phyloP scores from a whole-genome alignment of 1,140 invertebrate species.

The Caerostris darwini region DNA sequence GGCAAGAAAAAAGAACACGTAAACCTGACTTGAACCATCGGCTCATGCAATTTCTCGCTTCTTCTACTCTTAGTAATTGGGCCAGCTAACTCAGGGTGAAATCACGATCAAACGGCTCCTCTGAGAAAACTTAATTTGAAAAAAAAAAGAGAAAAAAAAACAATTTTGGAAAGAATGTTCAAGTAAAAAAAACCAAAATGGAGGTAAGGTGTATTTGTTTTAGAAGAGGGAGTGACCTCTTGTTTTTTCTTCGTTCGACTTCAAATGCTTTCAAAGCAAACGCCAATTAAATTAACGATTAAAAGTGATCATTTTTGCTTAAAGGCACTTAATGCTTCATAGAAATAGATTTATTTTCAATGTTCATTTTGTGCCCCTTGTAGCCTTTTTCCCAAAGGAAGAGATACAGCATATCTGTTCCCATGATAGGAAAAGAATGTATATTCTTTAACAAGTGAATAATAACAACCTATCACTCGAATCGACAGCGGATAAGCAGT shows the following conservation, averaged over 20 bases:
- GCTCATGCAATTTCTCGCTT: not conserved
- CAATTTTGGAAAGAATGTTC: not conserved
- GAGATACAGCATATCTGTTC: too few species aligned
- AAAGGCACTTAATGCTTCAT: too few species aligned
- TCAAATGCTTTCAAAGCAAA: too few species aligned
- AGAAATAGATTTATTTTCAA: too few species aligned
- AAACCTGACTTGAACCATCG: not conserved
- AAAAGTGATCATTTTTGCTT: too few species aligned
- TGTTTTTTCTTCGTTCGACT: not conserved
- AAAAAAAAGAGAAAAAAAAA: not conserved
- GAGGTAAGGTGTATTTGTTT: not conserved
- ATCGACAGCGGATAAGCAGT: too few species aligned
- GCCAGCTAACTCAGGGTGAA: not conserved
- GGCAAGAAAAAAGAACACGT: not conserved
- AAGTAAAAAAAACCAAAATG: not conserved
- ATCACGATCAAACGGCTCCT: not conserved
- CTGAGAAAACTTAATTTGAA: not conserved
- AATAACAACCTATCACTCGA: too few species aligned
- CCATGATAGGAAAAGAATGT: too few species aligned
- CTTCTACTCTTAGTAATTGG: not conserved
- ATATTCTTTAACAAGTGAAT: too few species aligned
- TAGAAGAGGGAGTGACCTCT: not conserved
- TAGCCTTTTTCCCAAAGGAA: too few species aligned
- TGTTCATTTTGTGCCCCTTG: too few species aligned
- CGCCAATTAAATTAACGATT: too few species aligned